Evolutionary conservation across 1,140 invertebrate genomes (phyloP).

Genomic region (Cydia splendana): DNA sequence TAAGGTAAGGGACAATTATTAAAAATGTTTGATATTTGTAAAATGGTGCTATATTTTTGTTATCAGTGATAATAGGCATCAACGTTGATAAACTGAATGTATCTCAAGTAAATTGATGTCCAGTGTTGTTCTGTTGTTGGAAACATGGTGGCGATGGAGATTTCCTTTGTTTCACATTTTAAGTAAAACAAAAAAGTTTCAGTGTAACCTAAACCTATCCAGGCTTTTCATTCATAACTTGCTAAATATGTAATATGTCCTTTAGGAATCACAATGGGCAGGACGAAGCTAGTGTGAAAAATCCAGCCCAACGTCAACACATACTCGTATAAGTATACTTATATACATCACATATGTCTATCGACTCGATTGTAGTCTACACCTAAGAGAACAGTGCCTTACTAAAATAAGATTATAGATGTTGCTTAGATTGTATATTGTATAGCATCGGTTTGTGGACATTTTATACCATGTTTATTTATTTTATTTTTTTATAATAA

Average conservation of each 20-base stretch:
- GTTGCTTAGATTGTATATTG: slow-evolving; percentile 7
- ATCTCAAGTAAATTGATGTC: neutral
- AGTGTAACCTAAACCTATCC: too few relatives aligned
- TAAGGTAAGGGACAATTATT: neutral
- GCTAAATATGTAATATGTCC: too few relatives aligned
- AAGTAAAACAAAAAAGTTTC: too few relatives aligned
- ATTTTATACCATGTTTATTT: neutral
- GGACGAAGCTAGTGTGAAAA: neutral
- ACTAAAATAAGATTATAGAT: slow-evolving; percentile 26
- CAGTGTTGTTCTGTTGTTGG: neutral
- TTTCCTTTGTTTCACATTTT: too few relatives aligned
- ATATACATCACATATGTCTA: neutral
- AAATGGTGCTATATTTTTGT: slow-evolving; percentile 31
- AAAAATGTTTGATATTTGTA: slow-evolving; percentile 10
- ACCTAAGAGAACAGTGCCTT: slow-evolving; percentile 26
- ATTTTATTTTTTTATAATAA: neutral
- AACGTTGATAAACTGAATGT: neutral
- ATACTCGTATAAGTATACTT: neutral
- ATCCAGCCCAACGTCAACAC: neutral
- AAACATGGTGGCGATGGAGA: too few relatives aligned
- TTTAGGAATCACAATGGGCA: too few relatives aligned
- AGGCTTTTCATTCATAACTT: too few relatives aligned
- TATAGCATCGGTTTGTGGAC: neutral
- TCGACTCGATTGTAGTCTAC: neutral
- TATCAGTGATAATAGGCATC: slow-evolving; percentile 17